Evolutionary conservation across 35 echinoderm and acorn worm species (phyloP), one percentile per base, ranked within the genome.

Genomic region (Apostichopus californicus): DNA sequence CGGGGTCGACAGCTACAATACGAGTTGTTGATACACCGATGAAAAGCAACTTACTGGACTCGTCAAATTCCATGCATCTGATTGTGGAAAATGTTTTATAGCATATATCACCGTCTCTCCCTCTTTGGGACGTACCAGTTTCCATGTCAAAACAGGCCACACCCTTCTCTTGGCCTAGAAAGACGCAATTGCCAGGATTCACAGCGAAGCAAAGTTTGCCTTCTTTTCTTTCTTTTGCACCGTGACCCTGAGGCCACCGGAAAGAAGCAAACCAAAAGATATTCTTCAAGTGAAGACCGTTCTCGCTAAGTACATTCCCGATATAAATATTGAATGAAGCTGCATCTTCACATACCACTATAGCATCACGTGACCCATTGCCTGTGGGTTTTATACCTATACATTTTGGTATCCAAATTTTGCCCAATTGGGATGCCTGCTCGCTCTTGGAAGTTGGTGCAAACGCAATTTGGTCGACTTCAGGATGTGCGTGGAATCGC

Each of bases 61-160:
- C 89, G 53, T 91, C 89, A 79, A 57, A 91, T 23, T 91, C 77
- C 72, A 91, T 91, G 20, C 89, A 91, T 25, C 14, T 22, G 55
- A 91, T 79, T n/a, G 15, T 8, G 34, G 89, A 57, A 3, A 56
- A 57, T 2, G 89, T 77, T 54, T 79, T 57, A 73, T 91, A 91
- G 12, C 72, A 78, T 8, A 77, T 60, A 22, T 56, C 72, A 11
- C 72, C 73, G 14, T 91, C 89, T n/a, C 52, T 54, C 54, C 70
- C 55, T 15, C 59, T 57, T 10, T 54, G 25, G 54, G 77, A 79
- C 5, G 53, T 79, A 18, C 89, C 89, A 55, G 54, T 59, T 53
- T 57, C 21, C 71, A 91, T 91, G 15, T 91, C 89, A 12, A 91
- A 91, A 54, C 71, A 77, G 10, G 89, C 89, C 15, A 91, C 77